phyloP scores from a whole-genome alignment of 64 coral and sea anemone species.

The Catalaphyllia jardinei region DNA sequence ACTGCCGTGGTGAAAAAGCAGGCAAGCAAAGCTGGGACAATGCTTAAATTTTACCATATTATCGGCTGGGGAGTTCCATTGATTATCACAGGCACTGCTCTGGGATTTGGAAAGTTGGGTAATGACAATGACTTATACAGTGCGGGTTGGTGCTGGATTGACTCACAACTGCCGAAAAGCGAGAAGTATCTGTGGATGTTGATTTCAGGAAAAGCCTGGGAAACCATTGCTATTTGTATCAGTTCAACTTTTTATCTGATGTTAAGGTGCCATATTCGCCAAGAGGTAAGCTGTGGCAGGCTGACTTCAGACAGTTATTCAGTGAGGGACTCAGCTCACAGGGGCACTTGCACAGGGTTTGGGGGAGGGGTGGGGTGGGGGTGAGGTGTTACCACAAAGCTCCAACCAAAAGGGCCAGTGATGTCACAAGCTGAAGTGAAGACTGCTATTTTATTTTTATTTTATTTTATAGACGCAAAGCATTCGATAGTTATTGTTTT shows the following conservation, averaged over 20 bases:
- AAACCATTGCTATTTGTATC: slow-evolving; percentile 68
- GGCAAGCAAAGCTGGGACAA: slow-evolving; percentile 55
- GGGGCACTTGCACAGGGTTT: too few species aligned
- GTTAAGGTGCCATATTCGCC: slow-evolving; percentile 67
- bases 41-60: slow-evolving; percentile 68
- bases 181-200: slow-evolving; percentile 70
- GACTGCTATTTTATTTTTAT: too few species aligned
- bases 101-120: slow-evolving; percentile 42
- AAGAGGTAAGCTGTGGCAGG: slow-evolving; percentile 35
- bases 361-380: too few species aligned
- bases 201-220: slow-evolving; percentile 93
- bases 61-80: slow-evolving; percentile 78
- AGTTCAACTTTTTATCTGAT: slow-evolving; percentile 62
- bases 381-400: too few species aligned
- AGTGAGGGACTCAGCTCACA: too few species aligned
- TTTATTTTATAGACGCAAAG: too few species aligned
- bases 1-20: slow-evolving; percentile 49
- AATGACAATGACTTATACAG: slow-evolving; percentile 50
- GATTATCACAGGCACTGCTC: slow-evolving; percentile 46
- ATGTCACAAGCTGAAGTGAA: too few species aligned
- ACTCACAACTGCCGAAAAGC: background rate
- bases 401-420: too few species aligned
- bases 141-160: slow-evolving; percentile 94
- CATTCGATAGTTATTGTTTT: too few species aligned
- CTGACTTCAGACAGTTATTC: too few species aligned